Conservation (phyloP, 2,113 vertebrate species). For the Meriones unguiculatus region DNA sequence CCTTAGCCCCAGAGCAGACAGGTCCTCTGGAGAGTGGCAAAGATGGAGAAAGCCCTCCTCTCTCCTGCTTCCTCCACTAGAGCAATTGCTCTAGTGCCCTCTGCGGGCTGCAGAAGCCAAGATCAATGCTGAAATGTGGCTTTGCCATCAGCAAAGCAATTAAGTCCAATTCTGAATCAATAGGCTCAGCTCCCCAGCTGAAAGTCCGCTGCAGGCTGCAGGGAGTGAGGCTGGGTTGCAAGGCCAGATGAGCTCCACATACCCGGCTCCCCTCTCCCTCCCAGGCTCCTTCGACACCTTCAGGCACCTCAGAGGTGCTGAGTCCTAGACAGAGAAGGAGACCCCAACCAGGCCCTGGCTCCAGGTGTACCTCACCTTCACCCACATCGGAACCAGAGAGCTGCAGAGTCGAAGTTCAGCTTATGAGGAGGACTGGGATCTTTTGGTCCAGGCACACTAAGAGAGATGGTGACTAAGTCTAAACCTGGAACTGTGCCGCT, state of each 20-base stretch:
- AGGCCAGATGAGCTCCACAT: not conserved
- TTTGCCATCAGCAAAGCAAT: constrained; percentile 60
- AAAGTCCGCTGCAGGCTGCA: not conserved
- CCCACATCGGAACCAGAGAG: not conserved
- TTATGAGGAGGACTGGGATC: not conserved
- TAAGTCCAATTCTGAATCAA: constrained; percentile 19
- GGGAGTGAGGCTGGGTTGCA: not conserved
- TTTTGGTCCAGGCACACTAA: not conserved
- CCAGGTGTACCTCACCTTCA: not conserved
- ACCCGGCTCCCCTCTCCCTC: not conserved
- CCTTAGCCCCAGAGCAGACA: not conserved
- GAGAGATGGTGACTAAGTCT: not conserved
- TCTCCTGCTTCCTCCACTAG: too few species aligned
- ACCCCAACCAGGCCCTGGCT: not conserved
- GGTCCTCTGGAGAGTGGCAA: not conserved
- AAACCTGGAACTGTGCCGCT: not conserved
- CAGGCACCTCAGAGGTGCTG: not conserved
- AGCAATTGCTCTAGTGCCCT: not conserved
- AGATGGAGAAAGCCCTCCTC: constrained; percentile 12
- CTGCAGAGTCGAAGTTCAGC: not conserved
- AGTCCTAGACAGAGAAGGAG: not conserved
- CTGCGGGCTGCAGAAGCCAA: not conserved
- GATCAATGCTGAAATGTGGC: constrained; percentile 48
- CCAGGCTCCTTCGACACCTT: not conserved
- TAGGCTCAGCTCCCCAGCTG: not conserved